phyloP scores from a whole-genome alignment of 2,113 vertebrate species.

The Pygoscelis adeliae region DNA sequence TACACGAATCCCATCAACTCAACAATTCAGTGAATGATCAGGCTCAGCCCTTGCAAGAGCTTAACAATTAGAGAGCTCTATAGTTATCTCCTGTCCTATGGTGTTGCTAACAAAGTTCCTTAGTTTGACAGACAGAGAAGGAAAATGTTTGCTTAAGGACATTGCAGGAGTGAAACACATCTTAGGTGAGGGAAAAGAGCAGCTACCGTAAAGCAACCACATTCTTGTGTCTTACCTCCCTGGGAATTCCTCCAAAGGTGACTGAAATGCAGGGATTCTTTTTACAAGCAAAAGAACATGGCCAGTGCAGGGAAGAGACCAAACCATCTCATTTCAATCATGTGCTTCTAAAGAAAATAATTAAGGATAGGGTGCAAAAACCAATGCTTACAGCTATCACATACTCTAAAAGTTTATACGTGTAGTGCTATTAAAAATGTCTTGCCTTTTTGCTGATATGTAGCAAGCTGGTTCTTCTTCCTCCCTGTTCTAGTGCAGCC shows the following conservation, averaged over 20 bases:
- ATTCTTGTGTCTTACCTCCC: background rate
- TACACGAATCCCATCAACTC: slow-evolving; percentile 81
- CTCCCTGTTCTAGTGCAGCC: background rate
- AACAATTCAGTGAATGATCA: slow-evolving; percentile 80
- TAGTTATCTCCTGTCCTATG: background rate
- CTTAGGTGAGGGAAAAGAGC: background rate
- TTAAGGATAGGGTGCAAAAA: background rate
- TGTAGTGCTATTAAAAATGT: background rate
- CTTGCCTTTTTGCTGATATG: background rate
- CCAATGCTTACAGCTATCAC: background rate
- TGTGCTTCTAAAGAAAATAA: background rate
- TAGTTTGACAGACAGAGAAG: slow-evolving; percentile 22
- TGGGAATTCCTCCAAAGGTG: background rate
- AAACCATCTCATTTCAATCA: background rate
- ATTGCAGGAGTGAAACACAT: background rate
- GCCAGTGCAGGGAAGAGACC: background rate
- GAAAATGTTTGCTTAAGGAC: slow-evolving; percentile 39
- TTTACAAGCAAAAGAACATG: background rate
- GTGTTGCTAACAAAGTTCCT: slow-evolving; percentile 10
- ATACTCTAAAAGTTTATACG: background rate
- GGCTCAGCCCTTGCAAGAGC: slow-evolving; percentile 69
- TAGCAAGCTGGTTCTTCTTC: background rate
- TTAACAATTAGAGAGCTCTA: slow-evolving; percentile 64
- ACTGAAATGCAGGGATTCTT: background rate
- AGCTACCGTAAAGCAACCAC: background rate